phyloP scores from a whole-genome alignment of 2,797 vertebrate genomes.

The Cyprinella venusta region DNA sequence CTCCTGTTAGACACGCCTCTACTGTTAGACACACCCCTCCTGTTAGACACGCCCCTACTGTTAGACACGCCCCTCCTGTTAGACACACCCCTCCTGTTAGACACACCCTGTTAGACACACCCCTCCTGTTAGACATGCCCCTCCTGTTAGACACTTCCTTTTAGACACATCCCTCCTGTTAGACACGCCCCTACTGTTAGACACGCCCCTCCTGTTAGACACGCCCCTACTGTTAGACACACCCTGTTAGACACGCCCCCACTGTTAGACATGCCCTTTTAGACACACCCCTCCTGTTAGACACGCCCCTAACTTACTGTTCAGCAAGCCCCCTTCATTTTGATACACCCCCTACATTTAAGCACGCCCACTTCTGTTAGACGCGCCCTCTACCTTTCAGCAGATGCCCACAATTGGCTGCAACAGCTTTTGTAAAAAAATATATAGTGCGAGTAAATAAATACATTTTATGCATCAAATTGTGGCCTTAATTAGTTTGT shows the following conservation, averaged over 20 bases:
- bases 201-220: neutral
- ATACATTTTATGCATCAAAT: neutral
- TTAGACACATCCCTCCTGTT: no score
- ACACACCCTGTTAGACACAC: no score
- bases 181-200: no score
- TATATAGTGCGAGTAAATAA: neutral
- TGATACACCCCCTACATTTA: rapidly evolving
- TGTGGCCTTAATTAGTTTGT: neutral
- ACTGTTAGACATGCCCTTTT: neutral
- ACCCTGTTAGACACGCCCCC: rapidly evolving
- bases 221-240: rapidly evolving
- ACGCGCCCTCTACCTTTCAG: no score
- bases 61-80: neutral
- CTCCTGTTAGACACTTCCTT: neutral
- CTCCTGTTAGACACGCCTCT: neutral
- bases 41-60: neutral
- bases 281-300: no score
- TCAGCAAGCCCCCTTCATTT: rapidly evolving
- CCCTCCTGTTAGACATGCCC: rapidly evolving
- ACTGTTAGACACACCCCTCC: neutral
- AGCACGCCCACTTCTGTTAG: no score
- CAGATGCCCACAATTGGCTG: neutral
- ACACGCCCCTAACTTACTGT: no score
- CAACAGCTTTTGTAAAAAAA: neutral
- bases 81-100: rapidly evolving